Percentiles rank a stretch among this genome's conserved stretches.
phyloP scores from a whole-genome alignment of 1,140 invertebrate species.

The Drosophila prosaltans region DNA sequence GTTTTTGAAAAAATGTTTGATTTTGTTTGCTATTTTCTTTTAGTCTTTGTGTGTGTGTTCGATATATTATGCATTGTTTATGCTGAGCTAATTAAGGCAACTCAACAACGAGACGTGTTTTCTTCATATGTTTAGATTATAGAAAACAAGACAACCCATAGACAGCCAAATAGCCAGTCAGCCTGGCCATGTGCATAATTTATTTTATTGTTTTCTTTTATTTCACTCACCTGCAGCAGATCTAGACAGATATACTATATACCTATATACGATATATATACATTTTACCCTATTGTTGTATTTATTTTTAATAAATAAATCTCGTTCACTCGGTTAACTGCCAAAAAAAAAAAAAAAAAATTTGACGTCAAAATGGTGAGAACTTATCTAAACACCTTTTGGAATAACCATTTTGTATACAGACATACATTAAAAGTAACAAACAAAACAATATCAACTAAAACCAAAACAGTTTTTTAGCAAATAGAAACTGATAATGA shows the following conservation, averaged over 20 bases:
- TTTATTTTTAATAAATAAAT: constrained; percentile 4
- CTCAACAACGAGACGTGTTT: constrained; percentile 15
- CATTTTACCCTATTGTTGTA: not conserved
- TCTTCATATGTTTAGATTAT: constrained; percentile 30
- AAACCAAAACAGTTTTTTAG: no score
- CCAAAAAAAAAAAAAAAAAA: not conserved
- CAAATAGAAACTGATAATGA: no score
- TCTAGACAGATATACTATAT: not conserved
- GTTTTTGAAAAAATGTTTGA: constrained; percentile 3
- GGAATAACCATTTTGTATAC: not conserved
- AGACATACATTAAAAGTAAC: no score
- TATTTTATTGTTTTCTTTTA: constrained; percentile 12
- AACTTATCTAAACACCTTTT: not conserved
- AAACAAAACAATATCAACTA: no score
- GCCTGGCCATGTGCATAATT: constrained; percentile 1
- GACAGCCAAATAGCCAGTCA: not conserved
- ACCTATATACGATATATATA: no score
- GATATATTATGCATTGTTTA: constrained; percentile 52
- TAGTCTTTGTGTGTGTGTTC: not conserved
- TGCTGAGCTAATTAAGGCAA: constrained; percentile 49
- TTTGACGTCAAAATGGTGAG: not conserved
- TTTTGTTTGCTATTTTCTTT: constrained; percentile 21
- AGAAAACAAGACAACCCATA: constrained; percentile 4
- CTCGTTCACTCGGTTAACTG: not conserved
- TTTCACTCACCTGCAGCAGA: constrained; percentile 3